phyloP scores from a whole-genome alignment of 2,797 vertebrate genomes.

The Sandelia bainsii region DNA sequence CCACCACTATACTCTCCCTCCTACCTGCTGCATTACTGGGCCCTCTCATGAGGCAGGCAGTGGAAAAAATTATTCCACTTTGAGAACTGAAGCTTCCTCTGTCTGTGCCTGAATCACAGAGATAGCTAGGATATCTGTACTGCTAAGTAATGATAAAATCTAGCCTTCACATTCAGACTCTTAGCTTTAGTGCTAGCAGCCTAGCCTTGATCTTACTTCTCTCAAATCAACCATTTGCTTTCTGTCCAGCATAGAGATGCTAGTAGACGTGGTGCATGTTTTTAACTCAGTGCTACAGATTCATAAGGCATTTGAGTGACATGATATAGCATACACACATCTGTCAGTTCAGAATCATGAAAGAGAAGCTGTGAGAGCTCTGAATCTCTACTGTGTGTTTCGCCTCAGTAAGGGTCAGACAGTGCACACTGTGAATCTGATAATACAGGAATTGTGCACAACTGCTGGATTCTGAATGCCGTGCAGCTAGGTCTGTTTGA shows the following conservation, averaged over 20 bases:
- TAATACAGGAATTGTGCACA: slow-evolving; percentile 15
- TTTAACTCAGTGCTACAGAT: slow-evolving; percentile 20
- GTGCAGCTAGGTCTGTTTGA: slow-evolving; percentile 1
- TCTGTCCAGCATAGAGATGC: background rate
- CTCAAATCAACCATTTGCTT: background rate
- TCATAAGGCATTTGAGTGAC: slow-evolving; percentile 3
- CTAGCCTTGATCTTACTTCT: slow-evolving; percentile 6
- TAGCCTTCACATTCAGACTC: background rate
- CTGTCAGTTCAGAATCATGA: slow-evolving; percentile 17
- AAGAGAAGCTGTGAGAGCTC: slow-evolving; percentile 10
- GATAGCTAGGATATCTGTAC: background rate
- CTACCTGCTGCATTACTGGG: slow-evolving; percentile 1
- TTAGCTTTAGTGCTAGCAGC: background rate
- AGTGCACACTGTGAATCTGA: slow-evolving; percentile 43
- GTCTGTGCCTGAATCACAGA: background rate
- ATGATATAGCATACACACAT: background rate
- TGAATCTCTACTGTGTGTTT: slow-evolving; percentile 20
- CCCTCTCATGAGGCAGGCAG: background rate
- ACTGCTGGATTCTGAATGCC: slow-evolving; percentile 5
- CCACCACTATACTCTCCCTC: background rate
- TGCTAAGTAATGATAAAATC: background rate
- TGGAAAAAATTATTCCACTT: background rate
- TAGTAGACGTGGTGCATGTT: background rate
- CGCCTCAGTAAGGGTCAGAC: slow-evolving; percentile 15
- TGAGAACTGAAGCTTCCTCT: slow-evolving; percentile 1